phyloP scores from a whole-genome alignment of 2,113 vertebrate genomes.

The Ptilonorhynchus violaceus region DNA sequence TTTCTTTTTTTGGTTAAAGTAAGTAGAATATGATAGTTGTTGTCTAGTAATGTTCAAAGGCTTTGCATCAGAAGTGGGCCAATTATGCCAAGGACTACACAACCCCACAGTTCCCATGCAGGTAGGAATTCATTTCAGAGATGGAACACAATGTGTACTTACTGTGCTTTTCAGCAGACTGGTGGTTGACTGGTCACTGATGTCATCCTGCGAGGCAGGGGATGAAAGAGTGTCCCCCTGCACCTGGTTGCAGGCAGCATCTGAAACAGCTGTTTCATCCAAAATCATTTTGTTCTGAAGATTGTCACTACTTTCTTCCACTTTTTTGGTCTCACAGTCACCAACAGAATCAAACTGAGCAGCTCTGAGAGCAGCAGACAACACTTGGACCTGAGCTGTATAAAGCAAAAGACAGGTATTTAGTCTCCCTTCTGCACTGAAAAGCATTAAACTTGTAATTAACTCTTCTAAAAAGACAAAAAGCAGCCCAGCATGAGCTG shows the following conservation, averaged over 20 bases:
- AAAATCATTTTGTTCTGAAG: not conserved
- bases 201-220: not conserved
- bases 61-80: not conserved
- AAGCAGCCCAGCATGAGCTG: not conserved
- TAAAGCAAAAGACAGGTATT: not conserved
- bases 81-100: not conserved
- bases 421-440: not conserved
- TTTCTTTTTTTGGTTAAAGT: not conserved
- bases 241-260: not conserved
- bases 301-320: not conserved
- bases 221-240: not conserved
- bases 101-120: not conserved
- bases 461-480: not conserved
- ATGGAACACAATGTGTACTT: not conserved
- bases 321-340: slow-evolving; percentile 3
- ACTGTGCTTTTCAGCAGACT: slow-evolving; percentile 41
- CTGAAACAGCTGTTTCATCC: not conserved
- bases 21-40: not conserved
- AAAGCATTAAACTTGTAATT: not conserved
- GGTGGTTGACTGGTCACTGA: not conserved
- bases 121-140: not conserved
- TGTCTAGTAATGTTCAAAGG: not conserved
- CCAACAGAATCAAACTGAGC: slow-evolving; percentile 76
- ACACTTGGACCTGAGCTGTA: slow-evolving; percentile 85
- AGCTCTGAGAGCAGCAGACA: slow-evolving; percentile 83